Evolutionary conservation across 2,888 invertebrate genomes (phyloP), one percentile per base, ranked within the genome.

Genomic region (Andrena chrysosceles): DNA sequence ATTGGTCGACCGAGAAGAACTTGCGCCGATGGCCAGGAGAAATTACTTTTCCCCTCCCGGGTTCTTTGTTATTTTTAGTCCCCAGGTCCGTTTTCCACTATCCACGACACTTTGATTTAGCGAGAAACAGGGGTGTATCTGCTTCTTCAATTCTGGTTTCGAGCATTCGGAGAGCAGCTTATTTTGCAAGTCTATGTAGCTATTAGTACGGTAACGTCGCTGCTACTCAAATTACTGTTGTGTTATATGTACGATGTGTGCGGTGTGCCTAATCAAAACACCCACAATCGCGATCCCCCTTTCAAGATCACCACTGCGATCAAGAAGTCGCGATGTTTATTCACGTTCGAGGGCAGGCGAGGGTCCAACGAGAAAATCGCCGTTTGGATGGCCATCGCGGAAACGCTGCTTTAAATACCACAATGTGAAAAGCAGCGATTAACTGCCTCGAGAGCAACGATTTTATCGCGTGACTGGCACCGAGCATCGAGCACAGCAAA

Each of bases 391-490:
- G 52, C 35, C 31, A 31, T 52, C 35, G 8, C 62, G 60, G 62
- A 42, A 63, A 63, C 26, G 16, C 2, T 23, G 67, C 62, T 56
- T 81, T 73, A 73, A 68, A 81, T 81, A 54, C 67, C 63, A 26
- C 81, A 64, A 8, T 33, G 81, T 29, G 63, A 48, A 81, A 68
- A 64, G 26, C 52, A 42, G n/a, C 23, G 52, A 2, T 54, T 63
- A 63, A 69, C 69, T n/a, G 64, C 23, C 42, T 42, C 54, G 33
- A 60, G 52, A 62, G 26, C 42, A 48, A 23, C 66, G 62, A 75
- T 75, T 81, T 81, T 81, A 81, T 82, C 82, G 62, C 71, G 62
- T 63, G 82, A 76, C 82, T 69, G 71, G 62, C 82, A 74, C 20
- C 63, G 63, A 20, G 31, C 16, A 10, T n/a, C 48, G 10, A 10